These are phyloP conservation scores for Diachasmimorpha longicaudata DNA, from an alignment of 1,140 invertebrate genomes.

Conservation along the genomic window DNA sequence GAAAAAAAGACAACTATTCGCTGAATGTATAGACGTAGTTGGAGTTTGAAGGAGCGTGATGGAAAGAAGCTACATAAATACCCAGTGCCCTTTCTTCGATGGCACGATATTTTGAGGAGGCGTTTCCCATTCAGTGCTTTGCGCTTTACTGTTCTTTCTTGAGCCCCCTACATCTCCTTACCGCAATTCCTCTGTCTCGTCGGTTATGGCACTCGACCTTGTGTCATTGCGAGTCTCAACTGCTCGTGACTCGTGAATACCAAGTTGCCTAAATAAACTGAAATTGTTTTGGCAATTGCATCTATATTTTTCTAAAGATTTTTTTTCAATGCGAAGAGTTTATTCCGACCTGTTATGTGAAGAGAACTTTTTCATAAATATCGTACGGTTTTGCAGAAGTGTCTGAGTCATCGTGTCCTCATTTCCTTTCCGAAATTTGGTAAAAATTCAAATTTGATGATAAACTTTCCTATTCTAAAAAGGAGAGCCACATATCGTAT, in stretches of 20 bases:
- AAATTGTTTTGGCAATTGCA: constrained; percentile 31
- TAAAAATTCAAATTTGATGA: too few species aligned
- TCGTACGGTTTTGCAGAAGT: too few species aligned
- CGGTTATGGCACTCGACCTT: background rate
- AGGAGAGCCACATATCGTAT: too few species aligned
- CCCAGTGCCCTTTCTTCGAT: background rate
- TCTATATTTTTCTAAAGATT: background rate
- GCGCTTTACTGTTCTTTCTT: constrained; percentile 31
- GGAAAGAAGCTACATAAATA: too few species aligned
- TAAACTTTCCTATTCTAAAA: too few species aligned
- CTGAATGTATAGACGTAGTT: background rate
- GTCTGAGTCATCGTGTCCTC: too few species aligned
- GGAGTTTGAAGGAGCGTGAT: too few species aligned
- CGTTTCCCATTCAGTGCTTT: constrained; percentile 45
- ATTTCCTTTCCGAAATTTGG: too few species aligned
- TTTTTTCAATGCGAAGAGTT: too few species aligned
- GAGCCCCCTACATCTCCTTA: constrained; percentile 4
- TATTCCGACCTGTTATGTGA: too few species aligned
- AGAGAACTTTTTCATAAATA: too few species aligned
- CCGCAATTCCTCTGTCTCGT: constrained; percentile 30
- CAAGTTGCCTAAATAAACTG: constrained; percentile 27
- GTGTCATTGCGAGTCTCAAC: constrained; percentile 26
- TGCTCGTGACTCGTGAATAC: constrained; percentile 15
- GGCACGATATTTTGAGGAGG: constrained; percentile 35
- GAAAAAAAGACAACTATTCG: background rate